Conservation (phyloP, 1,140 invertebrate genomes). For the Pogonomyrmex barbatus region DNA sequence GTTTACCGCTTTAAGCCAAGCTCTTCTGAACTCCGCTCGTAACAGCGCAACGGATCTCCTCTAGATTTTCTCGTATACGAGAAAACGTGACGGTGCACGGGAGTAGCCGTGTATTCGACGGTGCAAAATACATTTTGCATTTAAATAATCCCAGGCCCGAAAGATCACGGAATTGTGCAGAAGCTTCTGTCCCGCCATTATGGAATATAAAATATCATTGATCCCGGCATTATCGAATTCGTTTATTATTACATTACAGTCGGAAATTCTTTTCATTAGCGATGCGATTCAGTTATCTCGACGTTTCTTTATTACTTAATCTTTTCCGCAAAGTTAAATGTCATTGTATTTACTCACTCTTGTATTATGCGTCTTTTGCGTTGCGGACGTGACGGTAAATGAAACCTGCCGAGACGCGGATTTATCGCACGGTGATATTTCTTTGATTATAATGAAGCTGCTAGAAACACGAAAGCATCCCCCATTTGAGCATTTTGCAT, state of each 20-base stretch:
- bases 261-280: neutral
- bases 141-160: neutral
- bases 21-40: constrained; percentile 22
- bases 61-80: constrained; percentile 16
- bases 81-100: constrained; percentile 2
- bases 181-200: neutral
- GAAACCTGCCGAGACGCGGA: neutral
- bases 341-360: neutral
- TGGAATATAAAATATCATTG: neutral
- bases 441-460: neutral
- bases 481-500: neutral
- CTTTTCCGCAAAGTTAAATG: neutral
- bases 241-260: neutral
- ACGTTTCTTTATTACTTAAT: neutral
- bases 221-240: neutral
- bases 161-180: constrained; percentile 39
- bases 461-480: neutral
- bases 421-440: neutral
- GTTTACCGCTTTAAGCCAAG: constrained; percentile 46
- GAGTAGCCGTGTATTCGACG: neutral
- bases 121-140: neutral
- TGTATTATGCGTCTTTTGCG: neutral
- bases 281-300: neutral
- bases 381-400: neutral
- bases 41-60: constrained; percentile 44